Evolutionary conservation across 2,888 invertebrate species (phyloP).

Genomic region (Apotomis betuletana): DNA sequence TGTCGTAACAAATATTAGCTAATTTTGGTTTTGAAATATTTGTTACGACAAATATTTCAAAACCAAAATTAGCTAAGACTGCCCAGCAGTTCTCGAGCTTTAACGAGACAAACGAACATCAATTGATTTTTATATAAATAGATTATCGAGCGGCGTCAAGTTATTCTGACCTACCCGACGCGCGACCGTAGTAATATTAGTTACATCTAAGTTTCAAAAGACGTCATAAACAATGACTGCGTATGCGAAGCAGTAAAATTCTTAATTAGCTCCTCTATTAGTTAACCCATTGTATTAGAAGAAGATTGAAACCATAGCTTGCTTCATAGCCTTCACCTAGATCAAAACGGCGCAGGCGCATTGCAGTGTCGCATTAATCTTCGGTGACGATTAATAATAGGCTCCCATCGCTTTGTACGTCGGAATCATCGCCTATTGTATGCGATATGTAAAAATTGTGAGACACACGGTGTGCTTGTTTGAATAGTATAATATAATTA

Average conservation of each 20-base stretch:
- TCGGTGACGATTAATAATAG: conserved; percentile 68
- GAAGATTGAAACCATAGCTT: conserved; percentile 50
- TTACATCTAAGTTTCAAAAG: conserved; percentile 34
- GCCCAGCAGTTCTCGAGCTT: no score
- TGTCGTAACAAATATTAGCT: no score
- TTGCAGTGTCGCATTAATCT: conserved; percentile 76
- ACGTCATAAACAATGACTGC: conserved; percentile 42
- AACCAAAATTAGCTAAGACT: no score
- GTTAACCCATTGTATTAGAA: conserved; percentile 53
- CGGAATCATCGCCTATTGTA: conserved; percentile 73
- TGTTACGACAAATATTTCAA: no score
- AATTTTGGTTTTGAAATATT: no score
- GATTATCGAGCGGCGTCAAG: no score
- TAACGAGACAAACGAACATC: no score
- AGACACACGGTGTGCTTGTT: conserved; percentile 52
- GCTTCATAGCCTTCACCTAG: conserved; percentile 66
- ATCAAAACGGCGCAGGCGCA: conserved; percentile 51
- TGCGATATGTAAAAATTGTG: conserved; percentile 56
- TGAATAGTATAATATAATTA: neutral
- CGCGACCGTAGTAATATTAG: conserved; percentile 1
- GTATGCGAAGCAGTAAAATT: conserved; percentile 48
- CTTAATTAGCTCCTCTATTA: conserved; percentile 54
- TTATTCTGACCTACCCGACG: no score
- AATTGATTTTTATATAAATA: no score
- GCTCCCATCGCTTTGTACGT: conserved; percentile 68